Base-by-base conservation (phyloP, 2,113 vertebrate genomes). In the Hirundichthys speculiger region DNA sequence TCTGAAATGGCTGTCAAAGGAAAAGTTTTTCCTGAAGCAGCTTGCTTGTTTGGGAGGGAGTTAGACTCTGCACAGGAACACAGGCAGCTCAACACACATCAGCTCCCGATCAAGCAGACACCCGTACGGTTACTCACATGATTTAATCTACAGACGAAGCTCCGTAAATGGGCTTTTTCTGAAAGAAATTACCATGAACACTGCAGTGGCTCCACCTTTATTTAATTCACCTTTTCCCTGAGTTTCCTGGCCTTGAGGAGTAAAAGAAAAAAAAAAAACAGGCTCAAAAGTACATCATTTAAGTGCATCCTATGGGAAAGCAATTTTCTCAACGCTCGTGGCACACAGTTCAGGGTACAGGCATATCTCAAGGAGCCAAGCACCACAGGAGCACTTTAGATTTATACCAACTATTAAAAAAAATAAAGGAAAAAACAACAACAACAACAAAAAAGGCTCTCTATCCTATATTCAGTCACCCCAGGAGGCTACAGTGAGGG, bases 211-310 rank as follows among this genome's bases (percentile, higher is more conserved):
- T 64, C 22, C 10, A 39, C 20, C 22, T 56, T 68, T 49, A 75
- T 66, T 69, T 47, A 70, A 76, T 65, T 76, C 58, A 73, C 68
- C 65, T 73, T 48, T 34, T 55, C 48, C 21, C 51, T n/a, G 0
- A 11, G 24, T 75, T 45, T 67, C 0, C 9, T 45, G 41, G 30
- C 80, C 54, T 43, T 19, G 5, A 22, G 46, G 38, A 38, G 50
- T 61, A 50, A 55, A 60, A 22, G 39, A 41, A 48, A 2, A 41
- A n/a, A n/a, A n/a, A n/a, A n/a, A n/a, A n/a, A n/a, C n/a, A n/a
- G n/a, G n/a, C 27, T 81, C 43, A 49, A 50, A 68, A 74, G 69
- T 80, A 50, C 61, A 79, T 81, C 69, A 58, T 77, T 73, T 39
- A 55, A 64, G 14, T 24, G 41, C n/a, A 27, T 79, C 42, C 49